Conservation (phyloP, 2,797 vertebrate genomes). For the Euphonia xanthogaster region DNA sequence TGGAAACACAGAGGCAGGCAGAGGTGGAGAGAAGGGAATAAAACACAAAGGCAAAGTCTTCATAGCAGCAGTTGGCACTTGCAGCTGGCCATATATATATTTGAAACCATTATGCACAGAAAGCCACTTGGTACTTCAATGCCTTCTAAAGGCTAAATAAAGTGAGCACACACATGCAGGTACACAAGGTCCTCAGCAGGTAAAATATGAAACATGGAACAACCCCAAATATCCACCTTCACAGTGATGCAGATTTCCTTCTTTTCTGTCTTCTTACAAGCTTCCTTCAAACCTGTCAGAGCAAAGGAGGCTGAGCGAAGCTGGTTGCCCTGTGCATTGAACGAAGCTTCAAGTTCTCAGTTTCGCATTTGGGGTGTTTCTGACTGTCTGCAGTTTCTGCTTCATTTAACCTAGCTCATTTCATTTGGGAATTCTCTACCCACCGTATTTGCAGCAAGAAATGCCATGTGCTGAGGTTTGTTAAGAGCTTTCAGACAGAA, state of each 20-base stretch:
- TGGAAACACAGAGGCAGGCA: neutral
- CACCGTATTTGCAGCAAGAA: neutral
- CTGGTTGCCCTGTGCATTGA: neutral
- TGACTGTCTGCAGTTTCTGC: slow-evolving; percentile 27
- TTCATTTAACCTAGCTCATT: neutral
- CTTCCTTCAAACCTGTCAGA: neutral
- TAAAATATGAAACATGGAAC: neutral
- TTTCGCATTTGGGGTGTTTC: neutral
- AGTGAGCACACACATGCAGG: fast-evolving
- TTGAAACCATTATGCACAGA: neutral
- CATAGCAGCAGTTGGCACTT: neutral
- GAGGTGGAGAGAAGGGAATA: neutral
- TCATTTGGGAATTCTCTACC: neutral
- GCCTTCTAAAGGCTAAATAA: neutral
- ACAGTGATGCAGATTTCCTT: neutral
- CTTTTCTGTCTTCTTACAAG: neutral
- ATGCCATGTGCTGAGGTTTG: neutral
- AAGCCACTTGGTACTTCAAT: neutral
- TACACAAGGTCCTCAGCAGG: neutral
- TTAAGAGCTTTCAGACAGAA: neutral
- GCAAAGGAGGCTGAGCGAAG: neutral
- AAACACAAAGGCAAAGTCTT: neutral
- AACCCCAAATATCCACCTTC: neutral
- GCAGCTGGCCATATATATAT: neutral
- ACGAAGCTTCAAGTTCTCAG: neutral